These are phyloP conservation scores for Aphelocoma californica DNA, from an alignment of 2,797 vertebrate genomes.

Conservation along the genomic window DNA sequence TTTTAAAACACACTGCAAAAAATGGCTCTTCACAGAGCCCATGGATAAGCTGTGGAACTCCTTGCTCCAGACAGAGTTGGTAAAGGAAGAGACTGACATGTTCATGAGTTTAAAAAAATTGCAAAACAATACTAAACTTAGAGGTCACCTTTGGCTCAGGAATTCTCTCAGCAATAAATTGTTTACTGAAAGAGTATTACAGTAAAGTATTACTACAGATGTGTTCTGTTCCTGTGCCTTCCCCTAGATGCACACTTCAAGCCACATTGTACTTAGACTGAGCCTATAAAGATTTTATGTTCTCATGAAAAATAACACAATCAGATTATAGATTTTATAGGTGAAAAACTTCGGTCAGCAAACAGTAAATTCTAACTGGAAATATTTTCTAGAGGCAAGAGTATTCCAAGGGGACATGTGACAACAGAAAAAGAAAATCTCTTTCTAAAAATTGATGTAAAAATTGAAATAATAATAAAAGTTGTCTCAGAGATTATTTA, in stretches of 20 bases:
- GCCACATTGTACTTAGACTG: not conserved
- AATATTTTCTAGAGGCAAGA: not conserved
- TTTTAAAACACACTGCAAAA: not conserved
- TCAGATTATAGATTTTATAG: slow-evolving; percentile 4
- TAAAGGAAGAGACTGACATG: not conserved
- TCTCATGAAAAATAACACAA: slow-evolving; percentile 24
- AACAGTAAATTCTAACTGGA: slow-evolving; percentile 3
- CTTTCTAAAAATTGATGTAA: not conserved
- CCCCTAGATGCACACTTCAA: not conserved
- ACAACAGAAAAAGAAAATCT: not conserved
- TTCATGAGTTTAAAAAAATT: not conserved
- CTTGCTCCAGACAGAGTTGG: not conserved
- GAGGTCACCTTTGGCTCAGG: not conserved
- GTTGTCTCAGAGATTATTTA: not conserved
- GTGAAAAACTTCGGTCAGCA: not conserved
- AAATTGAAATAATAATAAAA: not conserved
- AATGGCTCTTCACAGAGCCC: not conserved
- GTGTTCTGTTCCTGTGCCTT: not conserved
- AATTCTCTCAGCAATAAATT: not conserved
- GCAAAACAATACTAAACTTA: not conserved
- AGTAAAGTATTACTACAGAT: not conserved
- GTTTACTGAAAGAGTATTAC: not conserved
- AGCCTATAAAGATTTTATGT: slow-evolving; percentile 20
- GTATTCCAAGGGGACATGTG: not conserved
- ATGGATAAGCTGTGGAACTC: not conserved